Conservation (phyloP, 2,797 vertebrate genomes). For the Melanotaenia boesemani region DNA sequence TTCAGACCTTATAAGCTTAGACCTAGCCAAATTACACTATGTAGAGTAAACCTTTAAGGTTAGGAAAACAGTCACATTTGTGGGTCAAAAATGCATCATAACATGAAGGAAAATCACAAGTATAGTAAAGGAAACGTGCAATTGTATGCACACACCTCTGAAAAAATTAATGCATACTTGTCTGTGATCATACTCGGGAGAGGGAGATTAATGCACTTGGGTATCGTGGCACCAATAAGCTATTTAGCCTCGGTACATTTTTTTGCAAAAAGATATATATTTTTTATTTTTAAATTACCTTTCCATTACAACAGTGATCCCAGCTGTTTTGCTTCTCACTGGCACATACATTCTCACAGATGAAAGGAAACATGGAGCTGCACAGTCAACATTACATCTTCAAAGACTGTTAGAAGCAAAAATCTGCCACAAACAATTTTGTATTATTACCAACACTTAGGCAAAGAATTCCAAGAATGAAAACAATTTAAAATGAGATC, state of each 20-base stretch:
- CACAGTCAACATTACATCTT: constrained; percentile 49
- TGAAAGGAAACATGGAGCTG: constrained; percentile 59
- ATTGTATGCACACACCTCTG: not conserved
- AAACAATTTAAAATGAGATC: constrained; percentile 41
- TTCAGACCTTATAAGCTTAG: not conserved
- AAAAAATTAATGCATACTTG: not conserved
- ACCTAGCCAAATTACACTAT: not conserved
- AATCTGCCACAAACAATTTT: constrained; percentile 64
- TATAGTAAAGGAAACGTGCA: not conserved
- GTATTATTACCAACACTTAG: constrained; percentile 56
- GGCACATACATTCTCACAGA: constrained; percentile 38
- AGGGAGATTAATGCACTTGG: constrained; percentile 39
- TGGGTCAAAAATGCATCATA: not conserved
- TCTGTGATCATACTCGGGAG: constrained; percentile 33
- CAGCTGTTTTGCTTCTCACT: constrained; percentile 38
- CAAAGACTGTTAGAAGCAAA: constrained; percentile 59
- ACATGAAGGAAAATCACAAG: not conserved
- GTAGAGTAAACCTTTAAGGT: no score
- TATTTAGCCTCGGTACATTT: constrained; percentile 49
- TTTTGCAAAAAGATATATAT: constrained; percentile 35
- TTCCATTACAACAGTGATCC: constrained; percentile 16
- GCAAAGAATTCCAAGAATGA: constrained; percentile 50
- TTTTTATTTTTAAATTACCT: constrained; percentile 56
- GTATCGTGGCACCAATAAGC: constrained; percentile 15
- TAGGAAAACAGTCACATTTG: not conserved